These are phyloP conservation scores for Pseudanteris insignis DNA, from an alignment of 2,888 invertebrate species.

Conservation along the genomic window DNA sequence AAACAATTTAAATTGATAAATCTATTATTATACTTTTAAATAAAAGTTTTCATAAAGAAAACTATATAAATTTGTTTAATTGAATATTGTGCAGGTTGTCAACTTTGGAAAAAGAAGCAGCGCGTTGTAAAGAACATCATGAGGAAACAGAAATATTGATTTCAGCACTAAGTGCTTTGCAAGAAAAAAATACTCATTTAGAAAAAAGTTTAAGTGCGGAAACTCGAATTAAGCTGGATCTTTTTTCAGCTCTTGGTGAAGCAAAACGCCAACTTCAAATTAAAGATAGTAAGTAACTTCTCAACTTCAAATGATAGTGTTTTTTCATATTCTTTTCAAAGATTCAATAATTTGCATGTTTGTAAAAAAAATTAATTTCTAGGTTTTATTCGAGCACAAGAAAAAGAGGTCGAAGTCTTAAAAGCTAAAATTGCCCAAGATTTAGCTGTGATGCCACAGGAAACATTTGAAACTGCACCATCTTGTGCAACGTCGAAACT, in stretches of 20 bases:
- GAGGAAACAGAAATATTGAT: constrained; percentile 80
- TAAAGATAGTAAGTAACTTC: constrained; percentile 77
- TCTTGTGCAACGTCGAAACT: constrained; percentile 72
- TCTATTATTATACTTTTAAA: too few species aligned
- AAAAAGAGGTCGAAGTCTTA: constrained; percentile 90
- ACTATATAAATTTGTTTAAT: not conserved
- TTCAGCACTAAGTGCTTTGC: constrained; percentile 82
- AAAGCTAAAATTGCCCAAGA: constrained; percentile 92
- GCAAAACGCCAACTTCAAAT: constrained; percentile 90
- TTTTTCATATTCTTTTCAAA: too few species aligned
- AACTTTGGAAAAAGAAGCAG: constrained; percentile 57
- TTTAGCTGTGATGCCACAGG: constrained; percentile 89
- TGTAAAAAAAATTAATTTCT: too few species aligned
- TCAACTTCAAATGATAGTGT: too few species aligned
- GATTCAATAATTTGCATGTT: too few species aligned
- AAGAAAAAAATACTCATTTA: constrained; percentile 90
- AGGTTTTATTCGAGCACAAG: constrained; percentile 85
- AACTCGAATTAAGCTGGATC: constrained; percentile 96
- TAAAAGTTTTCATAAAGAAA: not conserved
- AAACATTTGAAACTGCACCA: constrained; percentile 71
- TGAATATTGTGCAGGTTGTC: constrained; percentile 48
- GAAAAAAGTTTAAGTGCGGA: constrained; percentile 95
- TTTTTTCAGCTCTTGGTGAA: constrained; percentile 96
- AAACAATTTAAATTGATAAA: too few species aligned
- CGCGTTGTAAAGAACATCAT: constrained; percentile 72